These are phyloP conservation scores for Drosophila eohydei DNA, from an alignment of 2,888 invertebrate species.

Conservation along the genomic window DNA sequence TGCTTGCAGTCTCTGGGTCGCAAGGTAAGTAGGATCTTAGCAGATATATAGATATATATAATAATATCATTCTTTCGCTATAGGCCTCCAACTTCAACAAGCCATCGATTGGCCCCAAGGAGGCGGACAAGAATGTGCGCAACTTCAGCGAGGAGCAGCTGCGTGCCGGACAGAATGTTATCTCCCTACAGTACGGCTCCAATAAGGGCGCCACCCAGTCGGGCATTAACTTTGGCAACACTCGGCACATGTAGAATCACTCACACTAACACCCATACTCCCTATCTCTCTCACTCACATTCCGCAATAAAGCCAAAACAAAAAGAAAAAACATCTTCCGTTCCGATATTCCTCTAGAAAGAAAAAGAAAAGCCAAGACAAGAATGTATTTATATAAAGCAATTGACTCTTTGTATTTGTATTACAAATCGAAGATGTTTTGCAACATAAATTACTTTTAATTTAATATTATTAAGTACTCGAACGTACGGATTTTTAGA, in stretches of 20 bases:
- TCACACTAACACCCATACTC: constrained; percentile 12
- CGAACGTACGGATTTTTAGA: constrained; percentile 55
- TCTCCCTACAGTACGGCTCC: constrained; percentile 97
- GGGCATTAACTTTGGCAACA: constrained; percentile 98
- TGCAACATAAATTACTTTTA: constrained; percentile 69
- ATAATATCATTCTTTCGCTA: constrained; percentile 47
- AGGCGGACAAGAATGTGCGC: constrained; percentile 97
- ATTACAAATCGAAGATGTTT: constrained; percentile 65
- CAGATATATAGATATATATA: not conserved
- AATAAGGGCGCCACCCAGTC: constrained; percentile 99
- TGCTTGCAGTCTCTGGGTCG: constrained; percentile 97
- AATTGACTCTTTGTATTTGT: constrained; percentile 54
- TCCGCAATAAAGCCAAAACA: constrained; percentile 68
- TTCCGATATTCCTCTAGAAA: constrained; percentile 40
- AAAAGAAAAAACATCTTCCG: constrained; percentile 45
- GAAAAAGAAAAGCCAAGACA: constrained; percentile 20
- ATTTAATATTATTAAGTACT: constrained; percentile 76
- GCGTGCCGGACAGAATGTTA: constrained; percentile 95
- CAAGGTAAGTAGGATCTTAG: constrained; percentile 88
- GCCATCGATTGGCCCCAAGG: constrained; percentile 97
- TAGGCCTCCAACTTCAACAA: constrained; percentile 93
- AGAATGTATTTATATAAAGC: constrained; percentile 47
- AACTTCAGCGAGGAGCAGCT: constrained; percentile 97
- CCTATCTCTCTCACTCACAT: constrained; percentile 44
- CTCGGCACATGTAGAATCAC: constrained; percentile 95